Evolutionary conservation across 2,797 vertebrate species (phyloP), one percentile per base, ranked within the genome.

Genomic region (Coregonus ussuriensis): DNA sequence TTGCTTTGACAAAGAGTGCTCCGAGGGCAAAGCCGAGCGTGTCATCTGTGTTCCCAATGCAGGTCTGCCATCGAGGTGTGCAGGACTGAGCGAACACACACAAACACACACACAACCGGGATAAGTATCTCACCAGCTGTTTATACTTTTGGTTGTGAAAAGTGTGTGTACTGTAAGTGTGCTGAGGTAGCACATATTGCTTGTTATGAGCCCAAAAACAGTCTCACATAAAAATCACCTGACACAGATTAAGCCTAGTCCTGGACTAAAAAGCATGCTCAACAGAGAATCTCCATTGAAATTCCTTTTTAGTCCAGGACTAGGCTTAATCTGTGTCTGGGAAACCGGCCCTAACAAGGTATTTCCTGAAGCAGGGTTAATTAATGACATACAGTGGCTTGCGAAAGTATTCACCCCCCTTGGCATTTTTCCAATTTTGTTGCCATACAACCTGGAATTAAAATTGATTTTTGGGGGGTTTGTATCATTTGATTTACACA

Each of bases 51-150:
- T 97, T 97, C 74, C 95, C 97, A 70, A 99, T 97, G 74, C 98
- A 99, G 11, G 98, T 98, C 93, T 99, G 97, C 98, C 98, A 99
- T 74, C 98, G 96, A 0, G 98, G 97, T 0, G 95, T 96, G 80
- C 98, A 99, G 52, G 97, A 98, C 98, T 99, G 87, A 63, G 25
- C 11, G 2, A 11, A 25, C 59, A 63, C 59, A 63, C 6, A 63
- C 59, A 62, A 25, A 25, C 25, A 25, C 54, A 56, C 54, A 56
- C n/a, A 62, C 59, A 62, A 25, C 56, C 1, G 11, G 9, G 59
- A 25, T 25, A 62, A 62, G n/a, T 7, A 2, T 59, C 7, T 59
- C 65, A 67, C 29, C 65, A 67, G 65, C 65, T 67, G 65, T 31
- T 67, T 67, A 62, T 21, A 25, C 3, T 21, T 7, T 18, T 25